A percentile compares a stretch with the other conserved stretches of the same genome.
Conservation (phyloP, 2,797 vertebrate genomes). For the Rhinatrema bivittatum region DNA sequence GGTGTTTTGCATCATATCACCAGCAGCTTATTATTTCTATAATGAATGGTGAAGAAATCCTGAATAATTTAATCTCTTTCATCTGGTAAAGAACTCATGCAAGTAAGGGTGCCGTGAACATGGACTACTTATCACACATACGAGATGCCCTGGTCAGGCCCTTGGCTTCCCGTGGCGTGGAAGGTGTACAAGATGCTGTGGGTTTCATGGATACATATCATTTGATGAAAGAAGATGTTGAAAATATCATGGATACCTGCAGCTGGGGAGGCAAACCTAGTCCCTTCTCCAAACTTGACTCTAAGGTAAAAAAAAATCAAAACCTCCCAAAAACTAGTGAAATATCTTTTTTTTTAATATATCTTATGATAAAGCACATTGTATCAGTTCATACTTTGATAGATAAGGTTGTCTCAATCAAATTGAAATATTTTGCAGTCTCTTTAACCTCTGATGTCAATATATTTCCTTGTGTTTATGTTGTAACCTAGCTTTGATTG, state of each 20-base stretch:
- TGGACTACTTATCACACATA: conserved; percentile 81
- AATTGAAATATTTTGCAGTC: no score
- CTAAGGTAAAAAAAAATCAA: conserved; percentile 93
- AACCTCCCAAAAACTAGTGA: no score
- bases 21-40: no score
- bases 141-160: conserved; percentile 72
- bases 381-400: no score
- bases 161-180: conserved; percentile 59
- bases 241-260: conserved; percentile 90
- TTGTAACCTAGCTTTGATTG: no score
- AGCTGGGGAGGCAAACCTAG: conserved; percentile 79
- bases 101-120: conserved; percentile 78
- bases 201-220: conserved; percentile 82
- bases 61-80: not conserved
- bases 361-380: no score
- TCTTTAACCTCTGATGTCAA: no score
- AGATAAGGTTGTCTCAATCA: no score
- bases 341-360: no score
- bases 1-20: no score
- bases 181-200: conserved; percentile 71
- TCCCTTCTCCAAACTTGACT: conserved; percentile 82
- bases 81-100: conserved; percentile 64
- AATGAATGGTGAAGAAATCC: not conserved
- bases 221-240: conserved; percentile 88
- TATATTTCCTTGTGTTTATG: no score